phyloP scores from a whole-genome alignment of 2,888 invertebrate species.

The Polyploca ridens region DNA sequence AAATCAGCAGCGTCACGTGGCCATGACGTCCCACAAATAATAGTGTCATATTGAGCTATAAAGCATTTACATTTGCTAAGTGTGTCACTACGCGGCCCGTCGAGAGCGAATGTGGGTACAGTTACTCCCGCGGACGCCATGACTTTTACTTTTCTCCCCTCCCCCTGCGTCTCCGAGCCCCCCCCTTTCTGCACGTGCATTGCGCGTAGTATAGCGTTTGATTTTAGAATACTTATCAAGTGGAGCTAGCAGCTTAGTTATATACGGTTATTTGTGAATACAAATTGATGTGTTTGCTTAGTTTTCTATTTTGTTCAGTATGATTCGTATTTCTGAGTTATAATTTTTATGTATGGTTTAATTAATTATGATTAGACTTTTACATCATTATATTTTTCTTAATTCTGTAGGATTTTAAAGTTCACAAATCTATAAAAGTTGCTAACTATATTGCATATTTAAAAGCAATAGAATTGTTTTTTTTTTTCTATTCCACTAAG shows the following conservation, averaged over 20 bases:
- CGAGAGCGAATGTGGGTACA: slow-evolving; percentile 77
- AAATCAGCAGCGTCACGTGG: not conserved
- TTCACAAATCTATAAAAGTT: too few relatives aligned
- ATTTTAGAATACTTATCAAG: not conserved
- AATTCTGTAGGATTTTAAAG: too few relatives aligned
- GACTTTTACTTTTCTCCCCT: slow-evolving; percentile 76
- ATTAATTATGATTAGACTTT: not conserved
- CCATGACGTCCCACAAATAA: not conserved
- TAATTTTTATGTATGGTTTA: too few relatives aligned
- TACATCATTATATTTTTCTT: too few relatives aligned
- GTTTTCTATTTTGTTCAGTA: not conserved
- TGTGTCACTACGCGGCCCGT: slow-evolving; percentile 50
- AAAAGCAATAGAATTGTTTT: too few relatives aligned
- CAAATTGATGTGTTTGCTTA: not conserved
- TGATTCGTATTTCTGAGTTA: not conserved
- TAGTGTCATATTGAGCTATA: not conserved
- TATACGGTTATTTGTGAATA: too few relatives aligned
- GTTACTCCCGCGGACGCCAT: slow-evolving; percentile 56
- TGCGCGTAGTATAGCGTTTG: slow-evolving; percentile 7
- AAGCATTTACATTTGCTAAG: slow-evolving; percentile 36
- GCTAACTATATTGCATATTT: too few relatives aligned
- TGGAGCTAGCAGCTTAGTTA: not conserved
- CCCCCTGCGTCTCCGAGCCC: slow-evolving; percentile 26
- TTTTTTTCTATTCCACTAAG: too few relatives aligned
- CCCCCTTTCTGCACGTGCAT: slow-evolving; percentile 19